Evolutionary conservation across 2,888 invertebrate species (phyloP), one percentile per base, ranked within the genome.

Genomic region (Pocota personata): DNA sequence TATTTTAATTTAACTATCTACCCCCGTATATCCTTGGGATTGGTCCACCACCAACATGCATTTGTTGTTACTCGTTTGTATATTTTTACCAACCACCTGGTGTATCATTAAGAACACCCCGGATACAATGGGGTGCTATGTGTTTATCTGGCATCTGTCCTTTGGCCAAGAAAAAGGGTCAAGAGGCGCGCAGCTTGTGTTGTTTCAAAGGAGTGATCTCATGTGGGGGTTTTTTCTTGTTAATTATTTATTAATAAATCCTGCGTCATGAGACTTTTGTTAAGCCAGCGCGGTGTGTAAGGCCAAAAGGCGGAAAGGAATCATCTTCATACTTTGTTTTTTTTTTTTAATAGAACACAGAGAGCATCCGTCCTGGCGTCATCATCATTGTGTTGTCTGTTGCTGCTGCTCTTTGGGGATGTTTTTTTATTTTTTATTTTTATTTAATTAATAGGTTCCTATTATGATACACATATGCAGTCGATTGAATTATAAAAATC

Each of bases 71-170:
- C n/a, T n/a, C n/a, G 73, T 37, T 32, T 30, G 16, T 4, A 27
- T 50, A 16, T 58, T 60, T 71, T 35, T 40, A 72, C 10, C 66
- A 58, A 77, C 67, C 76, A 86, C 82, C 82, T 86, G 86, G 86
- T 77, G 86, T 86, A 58, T 75, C 66, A 84, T 84, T 84, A 76
- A 57, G 66, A 57, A 76, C 80, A 84, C 75, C 66, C 80, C 71
- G 80, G 76, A 86, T 62, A 67, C 76, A 82, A 76, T 76, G 57
- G 55, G 67, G 67, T 78, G 60, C 37, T 73, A 48, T 78, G 73
- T 73, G 78, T 67, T 86, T 82, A 86, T 86, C 86, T 86, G 75
- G 60, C 82, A 86, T 86, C 86, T 86, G 86, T 82, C 86, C 86
- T 86, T 86, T 86, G 86, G 79, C 75, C 84, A 75, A 64, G 80